These are phyloP conservation scores for Dysmachus trigonus DNA, from an alignment of 2,888 invertebrate genomes.

Conservation along the genomic window DNA sequence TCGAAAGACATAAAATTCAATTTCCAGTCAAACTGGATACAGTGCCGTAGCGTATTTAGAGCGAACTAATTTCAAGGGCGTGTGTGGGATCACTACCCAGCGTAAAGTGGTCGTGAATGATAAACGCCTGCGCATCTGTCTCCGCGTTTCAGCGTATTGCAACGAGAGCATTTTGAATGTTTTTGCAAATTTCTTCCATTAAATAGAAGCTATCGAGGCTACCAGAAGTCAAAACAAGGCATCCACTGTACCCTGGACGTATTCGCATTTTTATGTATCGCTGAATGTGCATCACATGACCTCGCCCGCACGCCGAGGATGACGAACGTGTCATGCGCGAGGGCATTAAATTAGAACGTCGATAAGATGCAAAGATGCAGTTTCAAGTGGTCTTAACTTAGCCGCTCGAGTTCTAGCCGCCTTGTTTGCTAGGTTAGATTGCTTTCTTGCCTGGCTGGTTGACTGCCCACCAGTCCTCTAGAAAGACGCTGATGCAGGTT, in stretches of 20 bases:
- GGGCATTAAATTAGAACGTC: background rate
- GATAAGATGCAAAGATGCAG: background rate
- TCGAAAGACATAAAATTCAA: background rate
- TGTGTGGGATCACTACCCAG: background rate
- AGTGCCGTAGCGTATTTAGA: background rate
- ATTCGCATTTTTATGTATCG: background rate
- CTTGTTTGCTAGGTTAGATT: background rate
- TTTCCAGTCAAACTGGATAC: background rate
- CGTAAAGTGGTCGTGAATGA: conserved; percentile 1
- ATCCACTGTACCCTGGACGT: background rate
- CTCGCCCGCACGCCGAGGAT: background rate
- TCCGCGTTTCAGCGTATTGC: background rate
- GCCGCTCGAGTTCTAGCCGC: background rate
- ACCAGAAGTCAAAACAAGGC: background rate
- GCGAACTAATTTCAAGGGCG: background rate
- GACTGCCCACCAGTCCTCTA: background rate
- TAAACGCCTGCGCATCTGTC: conserved; percentile 5
- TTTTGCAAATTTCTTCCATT: background rate
- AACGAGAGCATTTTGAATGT: background rate
- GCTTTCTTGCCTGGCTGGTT: background rate
- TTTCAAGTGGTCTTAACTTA: background rate
- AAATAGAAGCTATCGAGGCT: background rate
- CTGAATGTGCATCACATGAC: background rate
- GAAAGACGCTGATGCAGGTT: background rate
- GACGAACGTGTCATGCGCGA: background rate